Conservation (phyloP, 2,797 vertebrate species). For the Halcyon leucocephala region DNA sequence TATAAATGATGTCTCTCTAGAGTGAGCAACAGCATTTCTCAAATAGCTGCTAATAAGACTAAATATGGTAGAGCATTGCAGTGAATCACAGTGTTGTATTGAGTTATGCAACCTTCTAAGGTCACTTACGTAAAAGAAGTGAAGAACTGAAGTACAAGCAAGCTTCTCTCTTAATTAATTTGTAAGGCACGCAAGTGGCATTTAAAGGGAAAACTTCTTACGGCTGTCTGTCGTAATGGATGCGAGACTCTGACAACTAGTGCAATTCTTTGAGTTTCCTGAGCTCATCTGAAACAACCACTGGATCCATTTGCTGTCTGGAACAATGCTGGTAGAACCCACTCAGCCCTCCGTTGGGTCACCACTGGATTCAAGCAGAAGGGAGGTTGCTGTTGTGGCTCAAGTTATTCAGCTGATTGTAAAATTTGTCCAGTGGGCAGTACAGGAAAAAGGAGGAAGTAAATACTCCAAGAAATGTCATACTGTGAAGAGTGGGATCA, state of each 20-base stretch:
- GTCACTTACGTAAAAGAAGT: constrained; percentile 71
- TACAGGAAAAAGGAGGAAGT: not conserved
- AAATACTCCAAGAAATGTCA: not conserved
- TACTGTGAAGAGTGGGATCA: not conserved
- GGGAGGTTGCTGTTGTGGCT: not conserved
- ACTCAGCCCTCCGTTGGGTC: not conserved
- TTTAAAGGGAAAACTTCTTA: not conserved
- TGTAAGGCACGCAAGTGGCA: not conserved
- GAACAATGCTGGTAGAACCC: not conserved
- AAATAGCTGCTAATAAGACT: constrained; percentile 72
- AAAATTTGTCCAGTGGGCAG: not conserved
- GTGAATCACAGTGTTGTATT: constrained; percentile 59
- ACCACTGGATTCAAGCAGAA: not conserved
- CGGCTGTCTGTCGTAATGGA: not conserved
- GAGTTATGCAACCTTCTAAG: constrained; percentile 60
- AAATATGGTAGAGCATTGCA: constrained; percentile 55
- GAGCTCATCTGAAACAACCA: not conserved
- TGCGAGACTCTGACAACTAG: not conserved
- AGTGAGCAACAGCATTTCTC: constrained; percentile 44
- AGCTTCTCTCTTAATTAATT: constrained; percentile 31
- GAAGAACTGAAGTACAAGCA: constrained; percentile 35
- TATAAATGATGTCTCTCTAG: constrained; percentile 66
- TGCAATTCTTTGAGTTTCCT: not conserved
- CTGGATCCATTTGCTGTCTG: not conserved
- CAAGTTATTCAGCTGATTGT: not conserved